Conservation (phyloP, 2,113 vertebrate genomes). For the Lichenostomus cassidix region DNA sequence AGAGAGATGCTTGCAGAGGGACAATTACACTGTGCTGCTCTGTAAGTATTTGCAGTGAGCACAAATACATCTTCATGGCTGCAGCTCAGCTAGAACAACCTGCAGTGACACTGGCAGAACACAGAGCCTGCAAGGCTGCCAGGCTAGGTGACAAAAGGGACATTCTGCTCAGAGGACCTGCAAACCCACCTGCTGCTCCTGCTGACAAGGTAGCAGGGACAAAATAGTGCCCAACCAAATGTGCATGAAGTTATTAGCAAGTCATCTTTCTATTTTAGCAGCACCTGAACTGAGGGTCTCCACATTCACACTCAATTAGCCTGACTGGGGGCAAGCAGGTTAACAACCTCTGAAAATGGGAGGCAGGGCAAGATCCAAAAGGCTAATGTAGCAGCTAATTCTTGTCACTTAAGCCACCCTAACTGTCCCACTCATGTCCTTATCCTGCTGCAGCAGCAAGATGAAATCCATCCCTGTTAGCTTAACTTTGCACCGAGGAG, state of each 20-base stretch:
- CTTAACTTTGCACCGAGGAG: background rate
- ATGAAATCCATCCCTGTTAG: background rate
- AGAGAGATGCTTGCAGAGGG: conserved; percentile 29
- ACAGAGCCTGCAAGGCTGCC: background rate
- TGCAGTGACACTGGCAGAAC: background rate
- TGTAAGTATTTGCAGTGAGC: background rate
- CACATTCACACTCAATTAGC: background rate
- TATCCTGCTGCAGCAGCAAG: background rate
- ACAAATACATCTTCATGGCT: background rate
- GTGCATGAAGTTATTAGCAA: background rate
- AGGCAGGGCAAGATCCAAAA: background rate
- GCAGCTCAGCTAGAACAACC: background rate
- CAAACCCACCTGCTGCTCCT: background rate
- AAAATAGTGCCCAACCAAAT: background rate
- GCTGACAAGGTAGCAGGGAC: background rate
- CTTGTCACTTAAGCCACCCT: background rate
- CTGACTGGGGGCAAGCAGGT: background rate
- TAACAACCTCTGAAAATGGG: conserved; percentile 26
- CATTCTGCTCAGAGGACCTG: background rate
- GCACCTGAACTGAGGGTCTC: background rate
- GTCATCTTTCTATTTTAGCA: background rate
- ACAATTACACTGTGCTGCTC: background rate
- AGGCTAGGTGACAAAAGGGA: background rate
- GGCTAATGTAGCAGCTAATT: conserved; percentile 13
- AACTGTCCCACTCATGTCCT: background rate